These are phyloP conservation scores for Drosophila fulvimacula DNA, from an alignment of 2,888 invertebrate genomes.

Conservation along the genomic window DNA sequence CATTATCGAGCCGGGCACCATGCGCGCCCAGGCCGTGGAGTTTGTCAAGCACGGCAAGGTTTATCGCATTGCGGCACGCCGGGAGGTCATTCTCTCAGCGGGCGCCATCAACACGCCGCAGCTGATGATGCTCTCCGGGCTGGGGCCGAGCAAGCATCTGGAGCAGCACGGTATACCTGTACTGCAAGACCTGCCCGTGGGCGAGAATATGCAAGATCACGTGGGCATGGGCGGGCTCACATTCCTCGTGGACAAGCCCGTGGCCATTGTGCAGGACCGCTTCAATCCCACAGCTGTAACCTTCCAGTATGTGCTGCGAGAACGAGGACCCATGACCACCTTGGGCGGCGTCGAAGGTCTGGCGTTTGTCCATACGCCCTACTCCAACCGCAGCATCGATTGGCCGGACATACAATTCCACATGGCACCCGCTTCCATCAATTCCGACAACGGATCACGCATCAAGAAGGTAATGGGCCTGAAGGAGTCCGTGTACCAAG, in stretches of 20 bases:
- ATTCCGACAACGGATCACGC: conserved; percentile 91
- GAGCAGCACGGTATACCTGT: conserved; percentile 89
- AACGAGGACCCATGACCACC: conserved; percentile 93
- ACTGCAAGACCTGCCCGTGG: conserved; percentile 90
- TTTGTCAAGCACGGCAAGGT: conserved; percentile 90
- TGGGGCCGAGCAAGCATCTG: conserved; percentile 90
- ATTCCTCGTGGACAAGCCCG: conserved; percentile 91
- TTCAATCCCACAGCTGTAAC: conserved; percentile 91
- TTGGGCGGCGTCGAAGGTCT: conserved; percentile 95
- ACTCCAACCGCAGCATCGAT: conserved; percentile 90
- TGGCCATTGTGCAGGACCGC: conserved; percentile 92
- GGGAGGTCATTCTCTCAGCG: conserved; percentile 94
- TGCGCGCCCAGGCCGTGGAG: conserved; percentile 92
- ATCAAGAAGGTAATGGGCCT: conserved; percentile 91
- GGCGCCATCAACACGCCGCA: conserved; percentile 97
- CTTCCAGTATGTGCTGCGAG: conserved; percentile 91
- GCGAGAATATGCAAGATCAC: conserved; percentile 94
- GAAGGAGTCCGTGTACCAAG: conserved; percentile 91
- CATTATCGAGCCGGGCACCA: conserved; percentile 90
- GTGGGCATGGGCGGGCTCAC: conserved; percentile 91
- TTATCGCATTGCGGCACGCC: conserved; percentile 89
- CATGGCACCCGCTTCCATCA: conserved; percentile 95
- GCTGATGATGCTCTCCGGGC: conserved; percentile 95
- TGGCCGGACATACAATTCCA: conserved; percentile 97
- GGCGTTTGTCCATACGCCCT: conserved; percentile 94